These are phyloP conservation scores for Drosophila seguyi DNA, from an alignment of 1,140 invertebrate species.

Conservation along the genomic window DNA sequence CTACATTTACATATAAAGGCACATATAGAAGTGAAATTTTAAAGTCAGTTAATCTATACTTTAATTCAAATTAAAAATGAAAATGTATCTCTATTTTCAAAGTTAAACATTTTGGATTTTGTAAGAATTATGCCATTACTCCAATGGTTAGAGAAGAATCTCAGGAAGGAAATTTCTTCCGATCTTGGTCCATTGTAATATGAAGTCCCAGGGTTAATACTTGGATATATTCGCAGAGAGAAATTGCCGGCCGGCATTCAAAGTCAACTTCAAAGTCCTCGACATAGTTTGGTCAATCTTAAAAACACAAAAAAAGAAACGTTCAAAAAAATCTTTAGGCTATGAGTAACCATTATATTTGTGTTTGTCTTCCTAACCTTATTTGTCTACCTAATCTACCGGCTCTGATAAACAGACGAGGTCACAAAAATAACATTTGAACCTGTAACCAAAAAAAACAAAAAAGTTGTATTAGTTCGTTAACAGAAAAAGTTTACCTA, in stretches of 20 bases:
- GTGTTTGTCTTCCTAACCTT: slow-evolving; percentile 15
- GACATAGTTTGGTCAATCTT: slow-evolving; percentile 12
- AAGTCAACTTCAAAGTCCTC: not conserved
- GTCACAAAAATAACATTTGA: not conserved
- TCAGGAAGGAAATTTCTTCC: not conserved
- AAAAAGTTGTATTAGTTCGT: too few relatives aligned
- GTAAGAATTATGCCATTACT: not conserved
- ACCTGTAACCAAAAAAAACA: too few relatives aligned
- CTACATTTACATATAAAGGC: too few relatives aligned
- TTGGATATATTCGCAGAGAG: not conserved
- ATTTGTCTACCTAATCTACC: slow-evolving; percentile 21
- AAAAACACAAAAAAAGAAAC: not conserved
- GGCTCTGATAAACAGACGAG: not conserved
- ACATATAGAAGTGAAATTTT: too few relatives aligned
- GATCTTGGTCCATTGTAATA: not conserved
- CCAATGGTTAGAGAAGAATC: not conserved
- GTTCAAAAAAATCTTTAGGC: not conserved
- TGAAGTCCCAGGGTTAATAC: not conserved
- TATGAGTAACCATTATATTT: slow-evolving; percentile 24
- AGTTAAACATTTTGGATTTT: too few relatives aligned
- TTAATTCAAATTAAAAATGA: too few relatives aligned
- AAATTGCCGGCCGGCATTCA: slow-evolving; percentile 35
- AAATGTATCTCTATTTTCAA: too few relatives aligned
- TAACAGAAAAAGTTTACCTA: too few relatives aligned
- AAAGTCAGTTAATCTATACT: too few relatives aligned